Base-by-base conservation (phyloP, 2,113 vertebrate species). In the Nansenia antarctica region DNA sequence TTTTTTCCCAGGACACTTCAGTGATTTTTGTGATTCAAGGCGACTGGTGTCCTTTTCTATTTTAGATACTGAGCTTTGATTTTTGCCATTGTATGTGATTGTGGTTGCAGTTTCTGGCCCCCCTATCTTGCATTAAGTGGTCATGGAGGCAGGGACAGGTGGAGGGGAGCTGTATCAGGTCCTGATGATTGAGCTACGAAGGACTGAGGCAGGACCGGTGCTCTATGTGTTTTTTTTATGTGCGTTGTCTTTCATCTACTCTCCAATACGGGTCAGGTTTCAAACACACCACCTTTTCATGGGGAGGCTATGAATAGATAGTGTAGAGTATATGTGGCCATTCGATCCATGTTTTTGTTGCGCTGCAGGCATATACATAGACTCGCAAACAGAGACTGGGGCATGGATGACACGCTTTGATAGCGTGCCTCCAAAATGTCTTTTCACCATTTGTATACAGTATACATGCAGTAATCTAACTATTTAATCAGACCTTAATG, bases 251-350 rank as follows among this genome's bases (percentile, higher is more conserved):
- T 29, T 63, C 37, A 45, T 63, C 61, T 27, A 5, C 61, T 15
- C 35, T 26, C 37, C 24, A 7, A 18, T 24, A 18, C 18, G 2
- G 61, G 24, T 63, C 26, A 8, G 61, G 61, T 63, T 63, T 45
- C 61, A 63, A 47, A 63, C 37, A 42, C 35, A 45, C 7, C 37
- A 45, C 24, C 35, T 63, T 63, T 63, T 60, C 58, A 45, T 45
- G 61, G 39, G 37, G 7, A 9, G 22, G 61, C 26, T 63, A 29
- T 15, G 39, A 45, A 63, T 63, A 63, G 61, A 63, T 7, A 20
- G 15, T 34, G 27, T 15, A 5, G 29, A 30, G 14, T 58, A 15
- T 27, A 5, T 62, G 22, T 35, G 22, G 34, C 32, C 59, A 45
- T 63, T 29, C 15, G 7, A 42, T 63, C 61, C 37, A 45, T 45